These are phyloP conservation scores for Acanthiza pusilla DNA, from an alignment of 2,797 vertebrate genomes.

Conservation along the genomic window DNA sequence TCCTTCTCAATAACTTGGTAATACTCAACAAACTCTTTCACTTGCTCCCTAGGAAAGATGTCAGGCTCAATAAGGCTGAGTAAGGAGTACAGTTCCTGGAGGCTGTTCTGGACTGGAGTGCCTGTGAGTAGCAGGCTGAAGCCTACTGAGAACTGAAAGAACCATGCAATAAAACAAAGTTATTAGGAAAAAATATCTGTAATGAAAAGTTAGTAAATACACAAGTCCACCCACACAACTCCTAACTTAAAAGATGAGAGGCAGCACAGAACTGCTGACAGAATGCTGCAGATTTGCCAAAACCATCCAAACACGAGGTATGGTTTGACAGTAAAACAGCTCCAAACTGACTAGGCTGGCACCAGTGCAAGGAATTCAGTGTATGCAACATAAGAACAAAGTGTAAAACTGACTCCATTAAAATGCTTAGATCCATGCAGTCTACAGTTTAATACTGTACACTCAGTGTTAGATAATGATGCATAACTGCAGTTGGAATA, in stretches of 20 bases:
- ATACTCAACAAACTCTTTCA: conserved; percentile 76
- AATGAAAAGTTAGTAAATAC: neutral
- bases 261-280: neutral
- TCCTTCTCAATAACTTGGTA: conserved; percentile 78
- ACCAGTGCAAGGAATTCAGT: neutral
- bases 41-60: conserved; percentile 75
- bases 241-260: neutral
- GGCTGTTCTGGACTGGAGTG: conserved; percentile 92
- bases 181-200: neutral
- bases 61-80: conserved; percentile 86
- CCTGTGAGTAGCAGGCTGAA: conserved; percentile 90
- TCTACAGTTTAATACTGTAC: neutral
- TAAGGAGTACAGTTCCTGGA: conserved; percentile 89
- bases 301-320: neutral
- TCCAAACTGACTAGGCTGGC: neutral
- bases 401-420: neutral
- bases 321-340: neutral
- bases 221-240: neutral
- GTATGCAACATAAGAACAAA: neutral
- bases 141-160: conserved; percentile 80
- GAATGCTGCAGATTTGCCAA: neutral
- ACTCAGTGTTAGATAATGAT: neutral
- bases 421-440: neutral
- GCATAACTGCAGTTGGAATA: neutral
- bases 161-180: neutral